Evolutionary conservation across 2,113 vertebrate species (phyloP), one percentile per base, ranked within the genome.

Genomic region (Rostratula benghalensis): DNA sequence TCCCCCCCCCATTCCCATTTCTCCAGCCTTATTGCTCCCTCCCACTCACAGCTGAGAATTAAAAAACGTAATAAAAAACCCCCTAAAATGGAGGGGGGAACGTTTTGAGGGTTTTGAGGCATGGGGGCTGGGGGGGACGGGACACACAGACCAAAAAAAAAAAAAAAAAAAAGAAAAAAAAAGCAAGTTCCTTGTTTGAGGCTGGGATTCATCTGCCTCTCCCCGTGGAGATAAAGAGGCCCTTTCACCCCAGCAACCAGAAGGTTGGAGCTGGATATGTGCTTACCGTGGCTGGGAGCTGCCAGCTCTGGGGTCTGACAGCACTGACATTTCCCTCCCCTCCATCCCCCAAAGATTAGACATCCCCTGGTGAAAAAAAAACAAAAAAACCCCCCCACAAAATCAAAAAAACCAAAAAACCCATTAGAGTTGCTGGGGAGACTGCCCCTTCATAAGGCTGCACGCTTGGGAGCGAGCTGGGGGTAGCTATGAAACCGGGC

Each of bases 171-270:
- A 37, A 82, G 83, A n/a, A n/a, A n/a, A n/a, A n/a, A n/a, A n/a
- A n/a, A 83, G 13, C 54, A 83, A 37, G 61, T 51, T 70, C 71
- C 77, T 95, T 95, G 76, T 83, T 80, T 54, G 87, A 97, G 81
- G 35, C 82, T 41, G 20, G 89, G 96, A 85, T 94, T 97, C 92
- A 96, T 96, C 91, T 76, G 63, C 84, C 39, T 95, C 92, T 94
- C 89, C 97, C 94, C 4, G 59, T 3, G 59, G 95, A 86, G 95
- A 95, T 89, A 28, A 95, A 97, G 91, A 96, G 94, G 96, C 89
- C 96, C 63, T 95, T 97, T 97, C 90, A 96, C 95, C 96, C 94
- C 93, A 97, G 97, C 97, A 97, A 96, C 97, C 89, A 91, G 83
- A 87, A 96, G 87, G 95, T 20, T 95, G 73, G 54, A 65, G 93